A percentile compares a stretch with the other conserved stretches of the same genome.
These are phyloP conservation scores for Drosophila pegasa DNA, from an alignment of 2,888 invertebrate genomes.

Conservation along the genomic window DNA sequence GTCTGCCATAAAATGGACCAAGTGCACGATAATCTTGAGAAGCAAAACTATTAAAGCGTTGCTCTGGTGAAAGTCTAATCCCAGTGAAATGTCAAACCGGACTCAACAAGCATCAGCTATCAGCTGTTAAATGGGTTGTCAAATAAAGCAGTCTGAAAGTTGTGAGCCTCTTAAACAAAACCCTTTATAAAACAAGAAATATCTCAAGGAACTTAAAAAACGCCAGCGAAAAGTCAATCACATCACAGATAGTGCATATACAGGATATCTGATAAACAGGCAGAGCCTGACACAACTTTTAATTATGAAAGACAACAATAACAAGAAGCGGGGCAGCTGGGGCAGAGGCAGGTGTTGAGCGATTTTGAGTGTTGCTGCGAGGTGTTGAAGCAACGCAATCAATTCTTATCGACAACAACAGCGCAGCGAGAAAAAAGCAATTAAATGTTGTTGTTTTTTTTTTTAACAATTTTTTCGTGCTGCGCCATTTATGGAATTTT, in stretches of 20 bases:
- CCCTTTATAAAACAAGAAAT: background rate
- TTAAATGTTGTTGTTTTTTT: conserved; percentile 43
- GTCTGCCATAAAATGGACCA: too few species aligned
- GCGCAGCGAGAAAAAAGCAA: conserved; percentile 52
- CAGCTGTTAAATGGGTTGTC: too few species aligned
- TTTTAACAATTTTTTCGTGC: background rate
- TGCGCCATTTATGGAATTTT: conserved; percentile 67
- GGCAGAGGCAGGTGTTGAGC: background rate
- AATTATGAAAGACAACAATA: conserved; percentile 17
- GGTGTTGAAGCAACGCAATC: conserved; percentile 44
- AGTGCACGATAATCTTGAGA: too few species aligned
- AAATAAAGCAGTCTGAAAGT: too few species aligned
- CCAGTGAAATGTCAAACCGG: too few species aligned
- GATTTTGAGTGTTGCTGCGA: background rate
- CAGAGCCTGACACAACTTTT: conserved; percentile 21
- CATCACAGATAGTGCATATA: conserved; percentile 31
- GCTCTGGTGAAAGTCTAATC: too few species aligned
- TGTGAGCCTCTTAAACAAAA: too few species aligned
- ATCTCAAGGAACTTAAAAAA: background rate
- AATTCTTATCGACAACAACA: conserved; percentile 44
- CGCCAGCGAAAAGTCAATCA: background rate
- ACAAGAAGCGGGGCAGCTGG: background rate
- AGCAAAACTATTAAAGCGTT: too few species aligned
- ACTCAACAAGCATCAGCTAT: too few species aligned
- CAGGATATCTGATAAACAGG: conserved; percentile 40